Evolutionary conservation across 2,888 invertebrate species (phyloP).

Genomic region (Eudemis profundana): DNA sequence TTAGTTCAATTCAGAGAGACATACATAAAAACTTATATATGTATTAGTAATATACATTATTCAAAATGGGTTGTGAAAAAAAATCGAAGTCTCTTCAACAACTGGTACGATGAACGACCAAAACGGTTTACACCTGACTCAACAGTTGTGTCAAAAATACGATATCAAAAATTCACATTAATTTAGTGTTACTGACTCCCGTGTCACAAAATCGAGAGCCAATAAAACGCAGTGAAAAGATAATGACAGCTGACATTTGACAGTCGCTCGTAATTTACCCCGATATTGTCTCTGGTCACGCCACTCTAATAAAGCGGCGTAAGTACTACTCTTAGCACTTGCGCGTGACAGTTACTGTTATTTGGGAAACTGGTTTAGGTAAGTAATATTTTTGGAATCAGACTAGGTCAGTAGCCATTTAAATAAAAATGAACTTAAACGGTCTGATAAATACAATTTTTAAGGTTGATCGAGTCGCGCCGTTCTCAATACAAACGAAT

Average conservation of each 20-base stretch:
- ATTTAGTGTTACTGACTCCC: not conserved
- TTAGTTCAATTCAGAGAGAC: too few relatives aligned
- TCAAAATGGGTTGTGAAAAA: too few relatives aligned
- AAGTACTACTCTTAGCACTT: slow-evolving; percentile 8
- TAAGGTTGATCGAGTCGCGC: too few relatives aligned
- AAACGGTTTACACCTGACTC: too few relatives aligned
- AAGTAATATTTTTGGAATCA: slow-evolving; percentile 21
- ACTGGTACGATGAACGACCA: too few relatives aligned
- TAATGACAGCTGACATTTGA: slow-evolving; percentile 36
- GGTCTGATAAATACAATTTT: too few relatives aligned
- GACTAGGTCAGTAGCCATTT: not conserved
- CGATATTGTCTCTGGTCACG: slow-evolving; percentile 28
- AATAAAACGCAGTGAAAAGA: slow-evolving; percentile 38
- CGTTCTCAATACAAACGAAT: too few relatives aligned
- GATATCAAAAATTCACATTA: not conserved
- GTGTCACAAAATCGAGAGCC: not conserved
- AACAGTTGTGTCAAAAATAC: too few relatives aligned
- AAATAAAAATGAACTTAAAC: too few relatives aligned
- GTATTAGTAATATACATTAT: too few relatives aligned
- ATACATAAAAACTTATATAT: too few relatives aligned
- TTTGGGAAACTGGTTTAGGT: slow-evolving; percentile 19
- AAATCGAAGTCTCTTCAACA: too few relatives aligned
- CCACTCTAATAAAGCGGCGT: slow-evolving; percentile 19
- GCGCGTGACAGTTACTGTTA: slow-evolving; percentile 16
- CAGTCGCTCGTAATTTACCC: slow-evolving; percentile 21